phyloP scores from a whole-genome alignment of 2,797 vertebrate genomes.

The Cuniculus paca region DNA sequence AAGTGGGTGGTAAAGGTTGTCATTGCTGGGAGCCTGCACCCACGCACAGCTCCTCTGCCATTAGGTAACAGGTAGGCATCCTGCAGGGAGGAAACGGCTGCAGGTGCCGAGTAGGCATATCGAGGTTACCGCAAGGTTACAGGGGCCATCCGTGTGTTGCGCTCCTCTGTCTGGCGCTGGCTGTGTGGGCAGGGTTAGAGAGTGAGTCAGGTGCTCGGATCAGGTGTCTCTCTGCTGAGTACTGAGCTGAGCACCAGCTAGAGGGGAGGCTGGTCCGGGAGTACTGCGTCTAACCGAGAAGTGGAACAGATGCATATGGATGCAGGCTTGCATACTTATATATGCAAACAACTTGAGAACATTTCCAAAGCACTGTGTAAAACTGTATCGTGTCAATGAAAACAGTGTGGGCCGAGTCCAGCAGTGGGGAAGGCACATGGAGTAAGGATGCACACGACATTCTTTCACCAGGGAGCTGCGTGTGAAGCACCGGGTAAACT shows the following conservation, averaged over 20 bases:
- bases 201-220: background rate
- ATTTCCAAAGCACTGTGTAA: background rate
- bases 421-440: background rate
- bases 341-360: background rate
- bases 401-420: background rate
- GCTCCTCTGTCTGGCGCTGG: background rate
- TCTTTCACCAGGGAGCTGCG: background rate
- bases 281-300: background rate
- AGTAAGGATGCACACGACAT: too few species aligned
- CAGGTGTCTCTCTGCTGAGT: background rate
- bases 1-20: constrained; percentile 77
- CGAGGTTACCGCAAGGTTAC: constrained; percentile 64
- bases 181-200: background rate
- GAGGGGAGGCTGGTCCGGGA: background rate
- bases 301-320: background rate
- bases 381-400: background rate
- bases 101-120: constrained; percentile 59
- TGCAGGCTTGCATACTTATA: background rate
- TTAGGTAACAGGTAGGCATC: constrained; percentile 71
- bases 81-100: constrained; percentile 61
- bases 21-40: constrained; percentile 66
- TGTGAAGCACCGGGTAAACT: background rate
- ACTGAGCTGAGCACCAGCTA: background rate
- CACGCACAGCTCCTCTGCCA: constrained; percentile 62
- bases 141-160: background rate